Conservation (phyloP, 2,888 invertebrate genomes). For the Nesidiocoris tenuis region DNA sequence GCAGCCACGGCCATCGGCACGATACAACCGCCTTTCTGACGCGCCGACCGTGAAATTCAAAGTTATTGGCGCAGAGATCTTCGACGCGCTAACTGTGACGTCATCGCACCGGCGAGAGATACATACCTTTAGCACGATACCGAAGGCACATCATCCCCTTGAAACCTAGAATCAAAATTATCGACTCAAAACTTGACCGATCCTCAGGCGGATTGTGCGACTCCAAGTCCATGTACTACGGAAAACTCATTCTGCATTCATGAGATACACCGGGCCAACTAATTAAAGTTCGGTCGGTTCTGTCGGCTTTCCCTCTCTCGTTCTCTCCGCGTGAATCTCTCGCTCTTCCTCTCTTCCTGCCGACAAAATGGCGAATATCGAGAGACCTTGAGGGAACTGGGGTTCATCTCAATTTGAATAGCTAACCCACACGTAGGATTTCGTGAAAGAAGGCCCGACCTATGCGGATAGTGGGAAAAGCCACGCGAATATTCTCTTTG, state of each 20-base stretch:
- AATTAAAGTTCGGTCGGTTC: conserved; percentile 17
- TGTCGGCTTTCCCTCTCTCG: background rate
- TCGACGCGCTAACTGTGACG: background rate
- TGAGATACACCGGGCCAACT: conserved; percentile 26
- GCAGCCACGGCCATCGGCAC: background rate
- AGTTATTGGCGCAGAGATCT: too few species aligned
- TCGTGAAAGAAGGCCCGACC: conserved; percentile 16
- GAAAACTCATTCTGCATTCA: conserved; percentile 18
- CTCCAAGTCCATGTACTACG: background rate
- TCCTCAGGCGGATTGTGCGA: background rate
- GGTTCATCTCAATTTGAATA: conserved; percentile 19
- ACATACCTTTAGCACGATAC: background rate
- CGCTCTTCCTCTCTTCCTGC: background rate
- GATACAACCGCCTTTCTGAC: background rate
- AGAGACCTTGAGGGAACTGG: conserved; percentile 10
- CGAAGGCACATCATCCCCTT: background rate
- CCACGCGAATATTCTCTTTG: conserved; percentile 1
- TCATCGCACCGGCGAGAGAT: background rate
- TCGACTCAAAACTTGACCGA: conserved; percentile 17
- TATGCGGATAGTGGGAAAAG: conserved; percentile 7
- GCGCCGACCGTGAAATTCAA: background rate
- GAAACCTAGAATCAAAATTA: conserved; percentile 23
- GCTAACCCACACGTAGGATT: background rate
- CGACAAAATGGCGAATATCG: background rate
- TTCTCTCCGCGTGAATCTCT: background rate